Percentiles rank a stretch among this genome's conserved stretches.
Evolutionary conservation across 1,140 invertebrate genomes (phyloP).

Genomic region (Lasioglossum baleicum): DNA sequence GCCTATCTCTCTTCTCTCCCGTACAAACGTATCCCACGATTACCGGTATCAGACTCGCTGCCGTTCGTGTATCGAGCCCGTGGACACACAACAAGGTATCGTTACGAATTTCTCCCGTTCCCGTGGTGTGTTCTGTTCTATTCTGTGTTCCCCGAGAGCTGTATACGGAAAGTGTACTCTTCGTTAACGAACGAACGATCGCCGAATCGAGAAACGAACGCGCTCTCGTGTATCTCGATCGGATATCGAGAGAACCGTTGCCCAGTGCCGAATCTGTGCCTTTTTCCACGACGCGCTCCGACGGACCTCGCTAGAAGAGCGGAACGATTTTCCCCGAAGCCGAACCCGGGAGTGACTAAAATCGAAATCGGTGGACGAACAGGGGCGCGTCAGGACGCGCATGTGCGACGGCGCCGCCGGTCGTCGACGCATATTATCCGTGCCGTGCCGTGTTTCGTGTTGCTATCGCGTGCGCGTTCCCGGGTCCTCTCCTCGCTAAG

Average conservation of each 20-base stretch:
- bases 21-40: conserved; percentile 26
- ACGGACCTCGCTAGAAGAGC: conserved; percentile 40
- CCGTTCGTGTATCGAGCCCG: neutral
- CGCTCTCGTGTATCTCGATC: neutral
- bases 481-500: conserved; percentile 39
- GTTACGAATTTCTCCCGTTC: neutral
- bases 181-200: neutral
- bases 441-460: conserved; percentile 55
- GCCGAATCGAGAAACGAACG: neutral
- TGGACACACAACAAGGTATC: neutral
- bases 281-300: conserved; percentile 31
- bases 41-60: conserved; percentile 22
- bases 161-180: neutral
- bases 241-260: neutral
- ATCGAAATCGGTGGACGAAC: conserved; percentile 79
- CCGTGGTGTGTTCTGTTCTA: neutral
- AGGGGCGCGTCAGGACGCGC: conserved; percentile 70
- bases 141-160: neutral
- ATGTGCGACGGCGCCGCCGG: conserved; percentile 75
- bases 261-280: neutral
- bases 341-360: conserved; percentile 79
- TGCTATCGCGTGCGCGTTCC: conserved; percentile 61
- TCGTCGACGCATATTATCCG: conserved; percentile 66
- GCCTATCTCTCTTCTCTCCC: conserved; percentile 6
- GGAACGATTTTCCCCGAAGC: conserved; percentile 76